Conservation (phyloP, 2,888 invertebrate species). For the Himalopsyche japonica region DNA sequence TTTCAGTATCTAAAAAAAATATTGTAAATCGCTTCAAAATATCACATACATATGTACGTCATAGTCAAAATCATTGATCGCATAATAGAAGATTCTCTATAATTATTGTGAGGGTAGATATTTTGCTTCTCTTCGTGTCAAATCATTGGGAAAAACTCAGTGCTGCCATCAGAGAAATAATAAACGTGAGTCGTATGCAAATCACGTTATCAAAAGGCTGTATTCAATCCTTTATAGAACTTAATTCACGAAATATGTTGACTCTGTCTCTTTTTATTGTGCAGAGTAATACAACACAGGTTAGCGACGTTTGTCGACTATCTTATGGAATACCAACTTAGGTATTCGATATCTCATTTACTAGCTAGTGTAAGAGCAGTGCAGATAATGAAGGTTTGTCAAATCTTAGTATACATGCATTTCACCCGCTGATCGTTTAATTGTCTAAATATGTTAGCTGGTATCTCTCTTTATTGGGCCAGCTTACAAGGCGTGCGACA, state of each 20-base stretch:
- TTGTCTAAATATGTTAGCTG: slow-evolving; percentile 32
- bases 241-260: neutral
- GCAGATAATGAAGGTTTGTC: neutral
- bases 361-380: neutral
- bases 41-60: too few relatives aligned
- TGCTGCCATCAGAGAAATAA: neutral
- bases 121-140: neutral
- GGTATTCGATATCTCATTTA: neutral
- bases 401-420: neutral
- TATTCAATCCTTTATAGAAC: neutral
- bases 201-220: neutral
- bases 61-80: too few relatives aligned
- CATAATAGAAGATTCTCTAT: too few relatives aligned
- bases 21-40: too few relatives aligned
- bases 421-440: slow-evolving; percentile 13
- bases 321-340: neutral
- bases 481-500: neutral
- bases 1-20: too few relatives aligned
- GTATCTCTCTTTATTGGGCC: slow-evolving; percentile 22
- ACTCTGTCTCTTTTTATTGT: neutral
- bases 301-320: neutral
- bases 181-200: neutral
- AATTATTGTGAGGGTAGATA: too few relatives aligned
- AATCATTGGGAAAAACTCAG: neutral
- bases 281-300: neutral